Percentiles rank a stretch among this genome's conserved stretches.
Conservation (phyloP, 2,888 invertebrate genomes). For the Itoplectis maculator region DNA sequence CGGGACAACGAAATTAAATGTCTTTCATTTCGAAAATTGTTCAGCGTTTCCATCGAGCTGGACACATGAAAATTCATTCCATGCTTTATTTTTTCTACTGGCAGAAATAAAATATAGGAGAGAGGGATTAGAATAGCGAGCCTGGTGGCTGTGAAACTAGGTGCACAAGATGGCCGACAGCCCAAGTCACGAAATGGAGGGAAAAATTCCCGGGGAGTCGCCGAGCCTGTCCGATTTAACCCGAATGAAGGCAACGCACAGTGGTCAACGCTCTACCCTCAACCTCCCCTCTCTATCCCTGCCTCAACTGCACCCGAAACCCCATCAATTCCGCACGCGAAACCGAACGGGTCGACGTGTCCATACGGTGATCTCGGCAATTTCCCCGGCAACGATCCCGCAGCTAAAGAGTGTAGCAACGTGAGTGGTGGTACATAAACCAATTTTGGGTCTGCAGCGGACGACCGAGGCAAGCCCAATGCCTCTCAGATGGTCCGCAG, state of each 20-base stretch:
- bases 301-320: too few species aligned
- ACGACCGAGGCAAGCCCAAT: not conserved
- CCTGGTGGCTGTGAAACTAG: not conserved
- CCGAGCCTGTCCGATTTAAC: too few species aligned
- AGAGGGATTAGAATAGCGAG: not conserved
- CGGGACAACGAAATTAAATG: too few species aligned
- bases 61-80: too few species aligned
- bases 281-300: too few species aligned
- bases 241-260: not conserved
- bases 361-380: constrained; percentile 7
- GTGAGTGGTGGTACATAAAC: too few species aligned
- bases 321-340: not conserved
- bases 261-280: not conserved
- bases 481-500: not conserved
- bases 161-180: not conserved
- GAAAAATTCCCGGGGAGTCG: too few species aligned
- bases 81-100: too few species aligned
- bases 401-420: too few species aligned
- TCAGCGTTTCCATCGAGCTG: too few species aligned
- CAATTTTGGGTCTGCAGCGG: constrained; percentile 8
- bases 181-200: not conserved
- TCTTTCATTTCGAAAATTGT: too few species aligned
- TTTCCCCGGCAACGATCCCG: not conserved
- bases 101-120: constrained; percentile 22
- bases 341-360: not conserved